Evolutionary conservation across 2,797 vertebrate genomes (phyloP), one percentile per base, ranked within the genome.

Genomic region (Arnoldichthys spilopterus): DNA sequence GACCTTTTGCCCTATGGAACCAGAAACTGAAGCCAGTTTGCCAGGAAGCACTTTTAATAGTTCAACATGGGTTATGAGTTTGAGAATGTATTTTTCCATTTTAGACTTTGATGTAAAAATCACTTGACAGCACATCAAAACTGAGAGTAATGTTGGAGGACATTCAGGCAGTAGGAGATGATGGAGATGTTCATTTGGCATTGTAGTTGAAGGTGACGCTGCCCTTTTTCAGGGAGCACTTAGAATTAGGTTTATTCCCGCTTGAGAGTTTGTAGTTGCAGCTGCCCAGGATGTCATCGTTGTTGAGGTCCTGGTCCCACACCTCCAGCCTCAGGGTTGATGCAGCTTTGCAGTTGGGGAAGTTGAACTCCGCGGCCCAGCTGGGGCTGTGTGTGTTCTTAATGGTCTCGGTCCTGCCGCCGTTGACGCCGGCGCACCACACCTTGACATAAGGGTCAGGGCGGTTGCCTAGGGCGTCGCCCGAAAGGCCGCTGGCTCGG

Each of bases 371-470:
- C 30, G 13, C 15, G 22, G 2, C 1, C 72, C 78, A 80, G 34
- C 30, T 62, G 24, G 78, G 72, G 20, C 64, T 20, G 1, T 15
- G 0, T 7, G 24, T 70, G 6, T n/a, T 20, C 4, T 53, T 53
- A n/a, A 63, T 3, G n/a, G 1, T 47, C 1, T 71, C 24, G 20
- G 79, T 80, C 20, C 28, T 32, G 0, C 45, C 58, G 1, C 62
- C 54, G 34, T 4, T 58, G 40, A 13, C 2, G 3, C 54, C 56
- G 3, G 15, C 26, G 20, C 78, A 80, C 30, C 11, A 70, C 22
- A 75, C 20, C 78, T 53, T 80, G 54, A 70, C 13, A 5, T 62
- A 80, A 11, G 72, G 72, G 37, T 80, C 78, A 2, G 79, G 66
- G 0, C 49, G 12, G 47, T 80, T 80, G 16, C 68, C 34, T 0